Percentiles rank a stretch among this genome's conserved stretches.
These are phyloP conservation scores for Pomacea canaliculata DNA, from an alignment of 2,888 invertebrate genomes.

Conservation along the genomic window DNA sequence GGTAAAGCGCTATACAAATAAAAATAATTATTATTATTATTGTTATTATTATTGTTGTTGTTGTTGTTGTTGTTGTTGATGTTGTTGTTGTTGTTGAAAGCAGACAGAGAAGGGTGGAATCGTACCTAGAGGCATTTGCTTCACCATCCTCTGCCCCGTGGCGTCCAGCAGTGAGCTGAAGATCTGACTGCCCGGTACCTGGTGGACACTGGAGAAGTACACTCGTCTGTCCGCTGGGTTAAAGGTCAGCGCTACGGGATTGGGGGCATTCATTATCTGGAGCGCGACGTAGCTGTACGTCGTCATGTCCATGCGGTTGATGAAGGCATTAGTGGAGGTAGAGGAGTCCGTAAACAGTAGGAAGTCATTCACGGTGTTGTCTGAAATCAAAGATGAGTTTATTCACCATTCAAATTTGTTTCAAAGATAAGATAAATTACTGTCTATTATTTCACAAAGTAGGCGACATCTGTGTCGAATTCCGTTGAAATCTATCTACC, in stretches of 20 bases:
- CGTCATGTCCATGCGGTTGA: constrained; percentile 85
- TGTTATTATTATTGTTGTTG: no score
- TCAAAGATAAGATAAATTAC: not conserved
- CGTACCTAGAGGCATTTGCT: constrained; percentile 34
- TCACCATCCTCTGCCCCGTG: constrained; percentile 30
- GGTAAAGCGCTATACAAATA: no score
- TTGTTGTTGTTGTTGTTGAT: no score
- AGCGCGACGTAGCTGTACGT: constrained; percentile 42
- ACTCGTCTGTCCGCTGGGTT: constrained; percentile 82
- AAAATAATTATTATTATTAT: no score
- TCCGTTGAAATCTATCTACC: no score
- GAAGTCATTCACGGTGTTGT: constrained; percentile 34
- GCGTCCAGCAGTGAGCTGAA: constrained; percentile 35
- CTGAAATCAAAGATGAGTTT: constrained; percentile 9
- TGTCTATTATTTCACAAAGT: not conserved
- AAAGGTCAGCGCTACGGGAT: constrained; percentile 85
- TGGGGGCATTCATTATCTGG: constrained; percentile 59
- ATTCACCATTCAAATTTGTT: not conserved
- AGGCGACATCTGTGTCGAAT: no score
- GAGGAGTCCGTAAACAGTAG: constrained; percentile 42
- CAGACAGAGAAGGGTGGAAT: no score
- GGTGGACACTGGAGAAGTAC: constrained; percentile 81
- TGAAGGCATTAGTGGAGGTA: constrained; percentile 72
- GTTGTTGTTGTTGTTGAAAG: no score
- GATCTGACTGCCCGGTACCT: constrained; percentile 30